phyloP scores from a whole-genome alignment of 2,113 vertebrate species.

The Pavo muticus region DNA sequence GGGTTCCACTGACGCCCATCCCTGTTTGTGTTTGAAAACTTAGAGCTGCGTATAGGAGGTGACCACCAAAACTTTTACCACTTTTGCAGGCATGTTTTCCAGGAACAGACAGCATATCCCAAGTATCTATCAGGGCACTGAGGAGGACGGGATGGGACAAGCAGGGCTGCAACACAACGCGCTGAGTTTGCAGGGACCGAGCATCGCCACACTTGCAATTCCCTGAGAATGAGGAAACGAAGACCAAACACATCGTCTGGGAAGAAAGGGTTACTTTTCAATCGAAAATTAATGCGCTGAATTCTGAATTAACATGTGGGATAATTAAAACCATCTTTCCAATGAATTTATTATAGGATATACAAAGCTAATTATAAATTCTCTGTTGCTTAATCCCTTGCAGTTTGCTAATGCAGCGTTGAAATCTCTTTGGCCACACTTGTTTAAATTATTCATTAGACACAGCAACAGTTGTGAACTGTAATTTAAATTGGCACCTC shows the following conservation, averaged over 20 bases:
- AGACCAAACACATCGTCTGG: not conserved
- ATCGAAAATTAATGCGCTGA: slow-evolving; percentile 50
- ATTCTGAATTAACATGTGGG: slow-evolving; percentile 76
- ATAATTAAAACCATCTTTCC: slow-evolving; percentile 87
- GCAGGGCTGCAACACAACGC: not conserved
- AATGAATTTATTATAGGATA: slow-evolving; percentile 84
- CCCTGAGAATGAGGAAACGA: not conserved
- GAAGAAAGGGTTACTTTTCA: slow-evolving; percentile 68
- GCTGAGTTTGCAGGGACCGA: not conserved
- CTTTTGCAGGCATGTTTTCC: not conserved
- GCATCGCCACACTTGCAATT: not conserved
- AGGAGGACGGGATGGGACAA: not conserved
- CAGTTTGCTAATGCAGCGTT: slow-evolving; percentile 83
- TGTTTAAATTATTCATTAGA: slow-evolving; percentile 86
- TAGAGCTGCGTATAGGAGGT: not conserved
- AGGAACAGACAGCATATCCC: not conserved
- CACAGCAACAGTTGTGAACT: slow-evolving; percentile 86
- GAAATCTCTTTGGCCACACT: slow-evolving; percentile 86
- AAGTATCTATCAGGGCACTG: not conserved
- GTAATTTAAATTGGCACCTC: slow-evolving; percentile 87
- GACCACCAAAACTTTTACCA: slow-evolving; percentile 1
- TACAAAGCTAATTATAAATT: slow-evolving; percentile 85
- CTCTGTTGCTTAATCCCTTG: slow-evolving; percentile 80
- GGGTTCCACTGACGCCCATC: not conserved
- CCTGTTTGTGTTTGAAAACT: not conserved